Percentiles rank a stretch among this genome's conserved stretches.
These are phyloP conservation scores for Pangasius krempfi DNA, from an alignment of 2,797 vertebrate genomes.

Conservation along the genomic window DNA sequence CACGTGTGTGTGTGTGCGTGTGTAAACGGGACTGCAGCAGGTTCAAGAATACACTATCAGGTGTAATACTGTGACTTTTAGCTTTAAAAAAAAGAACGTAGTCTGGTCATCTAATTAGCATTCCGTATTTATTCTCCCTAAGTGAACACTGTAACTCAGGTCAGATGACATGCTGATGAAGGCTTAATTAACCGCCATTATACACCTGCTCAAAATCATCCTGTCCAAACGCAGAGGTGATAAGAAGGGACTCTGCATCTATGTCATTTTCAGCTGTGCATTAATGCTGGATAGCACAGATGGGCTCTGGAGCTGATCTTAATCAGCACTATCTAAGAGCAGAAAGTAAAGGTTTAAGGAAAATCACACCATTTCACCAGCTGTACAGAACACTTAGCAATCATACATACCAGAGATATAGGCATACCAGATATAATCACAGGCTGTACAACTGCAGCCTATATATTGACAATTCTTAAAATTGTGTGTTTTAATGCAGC, in stretches of 20 bases:
- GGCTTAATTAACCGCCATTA: not conserved
- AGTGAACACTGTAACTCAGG: not conserved
- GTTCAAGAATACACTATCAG: not conserved
- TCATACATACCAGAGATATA: not conserved
- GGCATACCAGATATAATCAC: not conserved
- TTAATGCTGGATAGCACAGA: not conserved
- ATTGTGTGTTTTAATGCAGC: no score
- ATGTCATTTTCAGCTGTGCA: not conserved
- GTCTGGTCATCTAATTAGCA: not conserved
- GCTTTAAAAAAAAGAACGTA: not conserved
- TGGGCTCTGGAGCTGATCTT: not conserved
- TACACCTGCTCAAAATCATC: not conserved
- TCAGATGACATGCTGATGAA: not conserved
- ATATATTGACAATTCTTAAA: not conserved
- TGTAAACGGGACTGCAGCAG: conserved; percentile 18
- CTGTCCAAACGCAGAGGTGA: not conserved
- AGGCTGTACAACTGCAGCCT: not conserved
- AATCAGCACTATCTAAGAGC: not conserved
- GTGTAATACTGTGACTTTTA: conserved; percentile 1
- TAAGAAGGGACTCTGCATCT: not conserved
- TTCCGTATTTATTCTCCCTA: not conserved
- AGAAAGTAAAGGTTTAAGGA: not conserved
- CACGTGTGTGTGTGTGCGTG: not conserved
- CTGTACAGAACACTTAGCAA: not conserved
- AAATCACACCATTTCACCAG: not conserved